phyloP scores from a whole-genome alignment of 2,888 invertebrate genomes.

The Bugula neritina region DNA sequence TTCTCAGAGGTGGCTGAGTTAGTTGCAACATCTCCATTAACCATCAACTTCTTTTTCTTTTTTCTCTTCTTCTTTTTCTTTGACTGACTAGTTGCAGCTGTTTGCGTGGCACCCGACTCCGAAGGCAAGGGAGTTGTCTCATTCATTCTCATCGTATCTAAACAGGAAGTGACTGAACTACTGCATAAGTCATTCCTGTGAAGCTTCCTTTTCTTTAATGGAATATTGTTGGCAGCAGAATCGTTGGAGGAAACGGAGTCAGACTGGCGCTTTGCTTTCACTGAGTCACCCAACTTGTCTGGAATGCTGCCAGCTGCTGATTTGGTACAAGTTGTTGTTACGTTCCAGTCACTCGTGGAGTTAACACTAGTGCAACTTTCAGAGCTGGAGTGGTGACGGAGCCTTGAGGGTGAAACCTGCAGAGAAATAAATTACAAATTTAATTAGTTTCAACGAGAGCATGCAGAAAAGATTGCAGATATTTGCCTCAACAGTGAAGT shows the following conservation, averaged over 20 bases:
- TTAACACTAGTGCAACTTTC: conserved; percentile 41
- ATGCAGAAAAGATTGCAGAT: too few relatives aligned
- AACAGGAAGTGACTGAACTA: too few relatives aligned
- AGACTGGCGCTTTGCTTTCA: too few relatives aligned
- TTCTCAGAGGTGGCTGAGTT: not conserved
- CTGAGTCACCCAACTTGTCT: too few relatives aligned
- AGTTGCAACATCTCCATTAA: not conserved
- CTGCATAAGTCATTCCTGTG: too few relatives aligned
- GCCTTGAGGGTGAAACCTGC: not conserved
- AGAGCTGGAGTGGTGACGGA: not conserved
- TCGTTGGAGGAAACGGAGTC: too few relatives aligned
- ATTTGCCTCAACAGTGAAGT: too few relatives aligned
- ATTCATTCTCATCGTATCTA: not conserved
- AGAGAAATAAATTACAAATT: too few relatives aligned
- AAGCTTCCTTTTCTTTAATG: too few relatives aligned
- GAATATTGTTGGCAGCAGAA: too few relatives aligned
- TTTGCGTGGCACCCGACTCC: not conserved
- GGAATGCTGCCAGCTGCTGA: too few relatives aligned
- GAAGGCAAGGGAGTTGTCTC: not conserved
- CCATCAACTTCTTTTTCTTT: not conserved
- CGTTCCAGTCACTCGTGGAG: conserved; percentile 51
- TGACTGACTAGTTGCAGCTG: not conserved
- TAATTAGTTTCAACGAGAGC: too few relatives aligned
- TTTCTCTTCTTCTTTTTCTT: conserved; percentile 13
- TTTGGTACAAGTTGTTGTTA: conserved; percentile 29